Conservation (phyloP, 1,140 invertebrate species). For the Paraescarpia echinospica region DNA sequence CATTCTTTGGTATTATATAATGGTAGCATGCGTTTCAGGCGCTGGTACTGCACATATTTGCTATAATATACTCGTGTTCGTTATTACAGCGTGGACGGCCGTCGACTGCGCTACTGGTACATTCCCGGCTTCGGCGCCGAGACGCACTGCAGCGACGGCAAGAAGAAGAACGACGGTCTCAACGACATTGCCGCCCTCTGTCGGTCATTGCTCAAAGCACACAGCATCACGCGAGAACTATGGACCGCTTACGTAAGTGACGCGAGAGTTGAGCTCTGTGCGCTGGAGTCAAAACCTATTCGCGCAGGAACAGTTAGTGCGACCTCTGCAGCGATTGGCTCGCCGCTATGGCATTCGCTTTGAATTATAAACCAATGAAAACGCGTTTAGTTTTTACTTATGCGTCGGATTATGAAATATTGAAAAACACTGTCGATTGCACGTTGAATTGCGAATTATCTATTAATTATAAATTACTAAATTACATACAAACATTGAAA, state of each 20-base stretch:
- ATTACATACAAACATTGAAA: too few relatives aligned
- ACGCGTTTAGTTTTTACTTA: not conserved
- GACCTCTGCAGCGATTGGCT: not conserved
- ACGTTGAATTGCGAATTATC: not conserved
- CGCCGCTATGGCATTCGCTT: not conserved
- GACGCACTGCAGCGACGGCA: conserved; percentile 16
- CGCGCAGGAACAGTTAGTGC: not conserved
- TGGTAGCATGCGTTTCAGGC: too few relatives aligned
- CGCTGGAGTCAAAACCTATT: not conserved
- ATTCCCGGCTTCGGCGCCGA: conserved; percentile 16
- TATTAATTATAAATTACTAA: too few relatives aligned
- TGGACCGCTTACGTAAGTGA: conserved; percentile 44
- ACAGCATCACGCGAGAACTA: not conserved
- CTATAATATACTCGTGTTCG: not conserved
- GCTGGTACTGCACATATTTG: not conserved
- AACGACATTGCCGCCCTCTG: conserved; percentile 19
- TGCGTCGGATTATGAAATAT: not conserved
- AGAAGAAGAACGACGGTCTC: not conserved
- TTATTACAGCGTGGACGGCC: conserved; percentile 14
- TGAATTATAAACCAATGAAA: not conserved
- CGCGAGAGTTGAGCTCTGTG: not conserved
- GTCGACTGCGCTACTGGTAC: conserved; percentile 11
- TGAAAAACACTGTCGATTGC: not conserved
- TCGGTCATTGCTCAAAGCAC: conserved; percentile 13
- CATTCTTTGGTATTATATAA: too few relatives aligned